These are phyloP conservation scores for Tiphia femorata DNA, from an alignment of 2,888 invertebrate genomes.

Conservation along the genomic window DNA sequence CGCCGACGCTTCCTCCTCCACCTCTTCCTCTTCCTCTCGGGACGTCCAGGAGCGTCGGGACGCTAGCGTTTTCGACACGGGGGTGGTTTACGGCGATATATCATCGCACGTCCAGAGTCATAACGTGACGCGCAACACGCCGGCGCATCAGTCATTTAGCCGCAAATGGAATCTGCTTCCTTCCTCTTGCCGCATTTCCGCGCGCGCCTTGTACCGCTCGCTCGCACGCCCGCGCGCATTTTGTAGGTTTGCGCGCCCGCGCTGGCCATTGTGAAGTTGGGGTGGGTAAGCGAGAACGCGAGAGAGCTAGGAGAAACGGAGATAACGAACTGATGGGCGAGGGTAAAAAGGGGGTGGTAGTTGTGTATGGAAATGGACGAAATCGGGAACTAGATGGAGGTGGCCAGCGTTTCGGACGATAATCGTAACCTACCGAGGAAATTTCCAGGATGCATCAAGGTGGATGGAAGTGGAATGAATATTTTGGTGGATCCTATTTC, in stretches of 20 bases:
- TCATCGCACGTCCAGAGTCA: slow-evolving; percentile 62
- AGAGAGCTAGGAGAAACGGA: neutral
- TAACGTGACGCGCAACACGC: slow-evolving; percentile 54
- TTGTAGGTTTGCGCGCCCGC: slow-evolving; percentile 12
- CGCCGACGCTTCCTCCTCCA: no score
- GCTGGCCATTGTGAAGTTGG: slow-evolving; percentile 16
- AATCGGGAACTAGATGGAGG: no score
- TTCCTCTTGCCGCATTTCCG: slow-evolving; percentile 54
- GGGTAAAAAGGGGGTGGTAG: neutral
- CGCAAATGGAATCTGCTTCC: slow-evolving; percentile 62
- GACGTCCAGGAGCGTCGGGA: neutral
- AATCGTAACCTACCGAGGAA: no score
- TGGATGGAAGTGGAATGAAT: no score
- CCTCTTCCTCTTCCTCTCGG: no score
- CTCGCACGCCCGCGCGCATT: slow-evolving; percentile 35
- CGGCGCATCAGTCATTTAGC: slow-evolving; percentile 65
- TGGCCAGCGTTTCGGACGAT: no score
- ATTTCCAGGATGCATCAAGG: no score
- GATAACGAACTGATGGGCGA: neutral
- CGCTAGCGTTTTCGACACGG: slow-evolving; percentile 8
- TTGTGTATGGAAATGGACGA: no score
- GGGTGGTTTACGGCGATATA: slow-evolving; percentile 52
- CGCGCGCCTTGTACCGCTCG: slow-evolving; percentile 40
- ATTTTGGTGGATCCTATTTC: no score
- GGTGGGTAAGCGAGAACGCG: slow-evolving; percentile 21